A percentile compares a stretch with the other conserved stretches of the same genome.
Evolutionary conservation across 2,888 invertebrate genomes (phyloP).

Genomic region (Lutraria lutraria): DNA sequence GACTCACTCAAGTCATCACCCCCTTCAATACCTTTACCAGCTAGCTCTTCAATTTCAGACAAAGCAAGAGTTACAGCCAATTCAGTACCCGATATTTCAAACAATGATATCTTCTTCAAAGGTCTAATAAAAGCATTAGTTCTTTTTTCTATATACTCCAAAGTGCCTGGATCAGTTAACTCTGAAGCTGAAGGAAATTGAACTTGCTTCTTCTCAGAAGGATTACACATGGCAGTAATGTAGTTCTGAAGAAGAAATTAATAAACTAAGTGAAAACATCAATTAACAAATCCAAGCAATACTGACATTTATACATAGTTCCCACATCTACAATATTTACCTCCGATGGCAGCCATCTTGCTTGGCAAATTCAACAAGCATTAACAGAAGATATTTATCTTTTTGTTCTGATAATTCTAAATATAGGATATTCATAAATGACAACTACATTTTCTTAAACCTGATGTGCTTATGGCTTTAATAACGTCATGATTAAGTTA

Average conservation of each 20-base stretch:
- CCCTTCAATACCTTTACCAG: constrained; percentile 57
- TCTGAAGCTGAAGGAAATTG: constrained; percentile 67
- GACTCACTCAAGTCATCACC: constrained; percentile 45
- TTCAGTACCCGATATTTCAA: constrained; percentile 77
- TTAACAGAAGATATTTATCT: no score
- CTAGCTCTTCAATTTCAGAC: constrained; percentile 80
- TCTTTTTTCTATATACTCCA: constrained; percentile 78
- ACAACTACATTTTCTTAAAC: no score
- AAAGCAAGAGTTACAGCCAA: constrained; percentile 81
- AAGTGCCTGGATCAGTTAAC: constrained; percentile 61
- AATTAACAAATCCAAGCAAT: neutral
- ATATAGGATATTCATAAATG: no score
- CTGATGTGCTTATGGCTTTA: no score
- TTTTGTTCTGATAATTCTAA: no score
- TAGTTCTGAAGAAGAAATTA: constrained; percentile 75
- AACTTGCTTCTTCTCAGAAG: constrained; percentile 70
- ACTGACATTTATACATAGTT: neutral
- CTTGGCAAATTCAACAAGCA: no score
- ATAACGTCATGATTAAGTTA: no score
- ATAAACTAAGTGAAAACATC: neutral
- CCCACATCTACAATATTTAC: no score
- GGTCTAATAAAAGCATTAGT: constrained; percentile 74
- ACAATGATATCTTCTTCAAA: constrained; percentile 58
- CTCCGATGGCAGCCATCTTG: no score
- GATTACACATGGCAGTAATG: constrained; percentile 75